phyloP scores from a whole-genome alignment of 2,888 invertebrate species.

The Acleris holmiana region DNA sequence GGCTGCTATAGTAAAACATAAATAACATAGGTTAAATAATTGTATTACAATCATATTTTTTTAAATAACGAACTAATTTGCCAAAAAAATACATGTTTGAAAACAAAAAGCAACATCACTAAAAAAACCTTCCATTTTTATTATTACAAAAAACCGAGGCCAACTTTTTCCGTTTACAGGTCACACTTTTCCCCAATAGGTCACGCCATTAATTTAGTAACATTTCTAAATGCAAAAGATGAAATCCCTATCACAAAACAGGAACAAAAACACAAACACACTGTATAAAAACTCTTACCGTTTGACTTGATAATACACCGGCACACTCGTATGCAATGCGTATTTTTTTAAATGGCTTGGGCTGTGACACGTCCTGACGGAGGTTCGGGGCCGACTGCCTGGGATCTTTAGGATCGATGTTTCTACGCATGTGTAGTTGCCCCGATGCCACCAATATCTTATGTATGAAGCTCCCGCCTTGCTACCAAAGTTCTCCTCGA shows the following conservation, averaged over 20 bases:
- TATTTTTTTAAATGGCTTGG: slow-evolving; percentile 51
- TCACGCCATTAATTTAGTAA: slow-evolving; percentile 14
- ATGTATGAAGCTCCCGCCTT: slow-evolving; percentile 64
- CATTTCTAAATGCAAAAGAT: background rate
- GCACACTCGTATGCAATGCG: slow-evolving; percentile 58
- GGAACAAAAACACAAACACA: slow-evolving; percentile 30
- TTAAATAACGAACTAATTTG: no score
- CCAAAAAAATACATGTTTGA: no score
- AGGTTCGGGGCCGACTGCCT: slow-evolving; percentile 68
- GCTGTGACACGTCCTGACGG: slow-evolving; percentile 39
- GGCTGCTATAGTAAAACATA: no score
- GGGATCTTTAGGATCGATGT: slow-evolving; percentile 75
- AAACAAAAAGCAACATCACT: no score
- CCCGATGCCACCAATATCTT: slow-evolving; percentile 74
- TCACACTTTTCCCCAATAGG: slow-evolving; percentile 2
- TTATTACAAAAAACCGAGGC: no score
- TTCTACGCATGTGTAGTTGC: slow-evolving; percentile 69
- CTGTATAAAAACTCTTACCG: slow-evolving; percentile 42
- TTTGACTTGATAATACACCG: slow-evolving; percentile 48
- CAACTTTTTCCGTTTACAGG: no score
- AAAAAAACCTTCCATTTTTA: no score
- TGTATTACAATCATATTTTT: no score
- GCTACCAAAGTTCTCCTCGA: no score
- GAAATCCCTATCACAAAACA: background rate
- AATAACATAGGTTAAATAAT: no score